Conservation (phyloP, 1,140 invertebrate genomes). For the Wasmannia auropunctata region DNA sequence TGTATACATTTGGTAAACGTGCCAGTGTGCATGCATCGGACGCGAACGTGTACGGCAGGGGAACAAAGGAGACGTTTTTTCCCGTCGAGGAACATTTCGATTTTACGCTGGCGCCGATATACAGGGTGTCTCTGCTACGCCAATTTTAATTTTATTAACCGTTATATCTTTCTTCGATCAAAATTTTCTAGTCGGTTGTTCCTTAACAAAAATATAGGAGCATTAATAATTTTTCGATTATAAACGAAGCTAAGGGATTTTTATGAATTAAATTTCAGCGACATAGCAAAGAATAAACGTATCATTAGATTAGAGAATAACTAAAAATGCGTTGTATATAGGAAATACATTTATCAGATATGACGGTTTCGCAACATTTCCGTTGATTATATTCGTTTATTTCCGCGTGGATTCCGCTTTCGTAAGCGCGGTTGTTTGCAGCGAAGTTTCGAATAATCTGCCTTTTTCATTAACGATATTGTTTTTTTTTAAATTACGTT, state of each 20-base stretch:
- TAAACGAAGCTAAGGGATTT: background rate
- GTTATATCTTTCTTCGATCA: background rate
- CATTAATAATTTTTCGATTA: background rate
- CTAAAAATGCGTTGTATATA: background rate
- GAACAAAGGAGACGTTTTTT: conserved; percentile 58
- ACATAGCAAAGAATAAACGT: background rate
- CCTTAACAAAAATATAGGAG: background rate
- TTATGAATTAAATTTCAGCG: background rate
- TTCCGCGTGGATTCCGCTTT: background rate
- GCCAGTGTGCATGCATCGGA: background rate
- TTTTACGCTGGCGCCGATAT: conserved; percentile 3
- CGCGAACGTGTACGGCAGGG: background rate
- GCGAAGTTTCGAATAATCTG: background rate
- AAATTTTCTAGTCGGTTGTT: background rate
- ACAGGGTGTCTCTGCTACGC: background rate
- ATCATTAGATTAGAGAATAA: background rate
- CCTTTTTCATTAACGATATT: background rate
- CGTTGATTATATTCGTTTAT: conserved; percentile 9
- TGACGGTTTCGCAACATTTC: background rate
- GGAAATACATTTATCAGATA: background rate
- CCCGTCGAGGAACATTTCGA: conserved; percentile 11
- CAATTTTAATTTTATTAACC: background rate
- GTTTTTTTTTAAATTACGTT: conserved; percentile 49
- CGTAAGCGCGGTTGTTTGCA: background rate
- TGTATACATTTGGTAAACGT: conserved; percentile 44